Evolutionary conservation across 2,113 vertebrate genomes (phyloP).

Genomic region (Ceratotherium simum): DNA sequence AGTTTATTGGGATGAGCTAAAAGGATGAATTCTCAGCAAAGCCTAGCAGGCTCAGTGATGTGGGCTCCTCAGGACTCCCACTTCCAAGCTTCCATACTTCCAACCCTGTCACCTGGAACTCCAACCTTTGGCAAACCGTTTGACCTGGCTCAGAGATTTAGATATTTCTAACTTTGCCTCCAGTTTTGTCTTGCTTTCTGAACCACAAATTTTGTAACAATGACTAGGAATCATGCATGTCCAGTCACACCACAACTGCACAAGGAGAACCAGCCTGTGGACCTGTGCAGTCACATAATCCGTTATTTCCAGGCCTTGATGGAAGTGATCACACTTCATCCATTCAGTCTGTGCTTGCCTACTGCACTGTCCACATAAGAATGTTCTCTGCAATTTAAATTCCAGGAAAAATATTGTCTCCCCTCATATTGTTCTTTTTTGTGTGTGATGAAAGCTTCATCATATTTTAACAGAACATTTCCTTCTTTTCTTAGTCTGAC

Average conservation of each 20-base stretch:
- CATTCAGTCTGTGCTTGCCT: not conserved
- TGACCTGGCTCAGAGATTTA: not conserved
- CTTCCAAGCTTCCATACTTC: not conserved
- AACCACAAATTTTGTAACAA: not conserved
- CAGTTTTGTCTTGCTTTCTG: not conserved
- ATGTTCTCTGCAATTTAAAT: not conserved
- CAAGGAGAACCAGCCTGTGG: not conserved
- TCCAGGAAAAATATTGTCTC: not conserved
- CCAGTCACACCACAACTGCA: rapidly evolving
- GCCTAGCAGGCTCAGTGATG: not conserved
- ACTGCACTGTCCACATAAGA: not conserved
- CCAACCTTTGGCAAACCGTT: not conserved
- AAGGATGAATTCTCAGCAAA: not conserved
- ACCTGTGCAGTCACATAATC: not conserved
- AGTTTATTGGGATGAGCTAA: not conserved
- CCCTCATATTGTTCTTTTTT: not conserved
- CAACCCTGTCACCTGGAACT: not conserved
- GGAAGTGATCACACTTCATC: not conserved
- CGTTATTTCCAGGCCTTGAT: not conserved
- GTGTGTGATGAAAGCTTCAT: not conserved
- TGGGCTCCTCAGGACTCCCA: not conserved
- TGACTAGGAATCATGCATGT: not conserved
- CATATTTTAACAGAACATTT: not conserved
- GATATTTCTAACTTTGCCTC: not conserved
- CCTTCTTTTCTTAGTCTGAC: not conserved